Base-by-base conservation (phyloP, 1,140 invertebrate species). In the Drosophila baimaii region DNA sequence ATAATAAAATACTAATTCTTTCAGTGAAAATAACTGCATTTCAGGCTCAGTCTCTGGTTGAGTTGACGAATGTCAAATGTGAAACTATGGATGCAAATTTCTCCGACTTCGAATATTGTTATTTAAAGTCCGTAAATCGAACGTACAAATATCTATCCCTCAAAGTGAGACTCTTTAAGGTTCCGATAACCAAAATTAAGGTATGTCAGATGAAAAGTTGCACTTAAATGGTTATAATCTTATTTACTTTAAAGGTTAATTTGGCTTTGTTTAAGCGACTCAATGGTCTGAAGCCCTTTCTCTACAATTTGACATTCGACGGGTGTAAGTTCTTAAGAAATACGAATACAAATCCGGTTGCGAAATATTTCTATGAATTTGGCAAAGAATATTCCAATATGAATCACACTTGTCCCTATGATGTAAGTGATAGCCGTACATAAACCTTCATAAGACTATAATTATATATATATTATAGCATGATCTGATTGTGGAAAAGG, bases 371-470 rank as follows among this genome's bases (percentile, higher is more conserved):
- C 13, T 43, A 47, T 13, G 13, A 44, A 7, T 15, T 65, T 2
- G 17, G 55, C 5, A 33, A 19, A 5, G 5, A n/a, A 5, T 13
- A n/a, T 15, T 13, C 21, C 4, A 66, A 66, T 8, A 12, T 59
- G 13, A 66, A 66, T 61, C 63, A 66, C 23, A 12, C 63, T 3
- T 66, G 55, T 61, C 55, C 63, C 1, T 59, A 6, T 13, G 17
- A 66, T 23, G 57, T 59, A 49, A 49, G 43, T 25, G 4, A n/a
- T 35, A 33, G 3, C 33, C 13, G 5, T 15, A 5, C 15, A 15
- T 15, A 13, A 0, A 35, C 13, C 15, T 1, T 35, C 13, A 35
- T 15, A 5, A 35, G 10, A 12, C 5, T 27, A 3, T 3, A 12
- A 10, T 8, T 21, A 2, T 27, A 3, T 3, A 12, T 5, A 4